These are phyloP conservation scores for Syrphus vitripennis DNA, from an alignment of 2,888 invertebrate genomes.

Conservation along the genomic window DNA sequence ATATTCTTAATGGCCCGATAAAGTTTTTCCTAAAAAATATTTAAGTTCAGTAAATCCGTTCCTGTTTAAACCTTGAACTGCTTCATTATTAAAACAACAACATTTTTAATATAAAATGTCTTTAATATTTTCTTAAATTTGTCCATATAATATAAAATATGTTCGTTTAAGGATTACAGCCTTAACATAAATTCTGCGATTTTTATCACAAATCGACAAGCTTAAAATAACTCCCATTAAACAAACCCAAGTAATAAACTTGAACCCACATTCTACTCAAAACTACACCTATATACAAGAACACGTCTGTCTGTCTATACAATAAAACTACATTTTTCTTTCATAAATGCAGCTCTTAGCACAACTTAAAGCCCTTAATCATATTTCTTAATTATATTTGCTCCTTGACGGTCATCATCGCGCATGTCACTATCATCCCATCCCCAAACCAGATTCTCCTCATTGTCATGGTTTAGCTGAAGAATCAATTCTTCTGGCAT, in stretches of 20 bases:
- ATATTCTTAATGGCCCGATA: no score
- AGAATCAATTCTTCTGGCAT: slow-evolving; percentile 76
- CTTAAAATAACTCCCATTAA: slow-evolving; percentile 16
- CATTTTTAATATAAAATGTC: not conserved
- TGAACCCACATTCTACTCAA: slow-evolving; percentile 73
- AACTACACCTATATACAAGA: slow-evolving; percentile 71
- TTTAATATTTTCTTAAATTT: slow-evolving; percentile 10
- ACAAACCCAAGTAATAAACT: slow-evolving; percentile 63
- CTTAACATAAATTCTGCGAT: slow-evolving; percentile 20
- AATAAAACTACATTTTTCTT: not conserved
- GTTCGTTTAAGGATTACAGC: not conserved
- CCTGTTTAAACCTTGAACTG: no score
- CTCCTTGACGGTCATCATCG: slow-evolving; percentile 85
- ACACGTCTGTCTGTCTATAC: not conserved
- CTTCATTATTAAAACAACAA: not conserved
- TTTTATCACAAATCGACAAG: slow-evolving; percentile 34
- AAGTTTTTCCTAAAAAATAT: no score
- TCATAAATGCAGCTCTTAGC: not conserved
- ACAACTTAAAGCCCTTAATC: slow-evolving; percentile 72
- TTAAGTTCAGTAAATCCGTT: no score
- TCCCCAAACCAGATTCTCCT: slow-evolving; percentile 87
- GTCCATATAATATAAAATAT: not conserved
- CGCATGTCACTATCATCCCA: slow-evolving; percentile 91
- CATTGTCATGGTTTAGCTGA: slow-evolving; percentile 79
- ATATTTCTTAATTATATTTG: slow-evolving; percentile 77